Conservation (phyloP, 2,797 vertebrate species). For the Megalops cyprinoides region DNA sequence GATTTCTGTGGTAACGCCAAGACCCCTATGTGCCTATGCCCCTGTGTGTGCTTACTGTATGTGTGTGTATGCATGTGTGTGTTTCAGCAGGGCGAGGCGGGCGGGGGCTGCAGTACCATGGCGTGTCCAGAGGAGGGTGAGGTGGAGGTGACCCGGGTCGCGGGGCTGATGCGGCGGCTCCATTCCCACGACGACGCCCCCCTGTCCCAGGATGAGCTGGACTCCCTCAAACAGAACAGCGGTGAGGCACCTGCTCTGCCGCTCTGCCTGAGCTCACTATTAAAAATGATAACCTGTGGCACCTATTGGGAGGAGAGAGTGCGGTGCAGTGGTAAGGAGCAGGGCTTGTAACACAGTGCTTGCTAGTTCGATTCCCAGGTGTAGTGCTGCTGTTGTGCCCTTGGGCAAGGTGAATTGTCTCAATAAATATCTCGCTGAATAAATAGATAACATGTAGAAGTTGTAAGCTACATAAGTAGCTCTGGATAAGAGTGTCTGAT, state of each 20-base stretch:
- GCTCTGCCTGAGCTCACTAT: no score
- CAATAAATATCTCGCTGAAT: no score
- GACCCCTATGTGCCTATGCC: not conserved
- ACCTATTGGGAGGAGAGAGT: not conserved
- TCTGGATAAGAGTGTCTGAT: no score
- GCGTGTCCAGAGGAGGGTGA: slow-evolving; percentile 48
- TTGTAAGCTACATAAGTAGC: no score
- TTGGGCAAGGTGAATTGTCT: no score
- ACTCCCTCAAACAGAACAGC: slow-evolving; percentile 62
- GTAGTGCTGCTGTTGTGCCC: no score
- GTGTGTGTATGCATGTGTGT: not conserved
- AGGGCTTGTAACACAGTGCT: no score
- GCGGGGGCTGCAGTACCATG: slow-evolving; percentile 48
- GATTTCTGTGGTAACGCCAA: no score
- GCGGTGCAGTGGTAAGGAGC: no score
- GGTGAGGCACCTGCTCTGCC: slow-evolving; percentile 62
- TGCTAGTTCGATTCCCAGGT: no score
- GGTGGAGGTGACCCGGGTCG: slow-evolving; percentile 49
- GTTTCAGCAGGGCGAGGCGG: not conserved
- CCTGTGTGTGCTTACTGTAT: not conserved
- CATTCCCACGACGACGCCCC: slow-evolving; percentile 48
- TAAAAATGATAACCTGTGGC: no score
- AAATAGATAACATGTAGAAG: no score
- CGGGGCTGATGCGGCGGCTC: slow-evolving; percentile 52
- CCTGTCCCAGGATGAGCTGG: slow-evolving; percentile 68